Evolutionary conservation across 2,113 vertebrate genomes (phyloP), one percentile per base, ranked within the genome.

Genomic region (Phoxinus phoxinus): DNA sequence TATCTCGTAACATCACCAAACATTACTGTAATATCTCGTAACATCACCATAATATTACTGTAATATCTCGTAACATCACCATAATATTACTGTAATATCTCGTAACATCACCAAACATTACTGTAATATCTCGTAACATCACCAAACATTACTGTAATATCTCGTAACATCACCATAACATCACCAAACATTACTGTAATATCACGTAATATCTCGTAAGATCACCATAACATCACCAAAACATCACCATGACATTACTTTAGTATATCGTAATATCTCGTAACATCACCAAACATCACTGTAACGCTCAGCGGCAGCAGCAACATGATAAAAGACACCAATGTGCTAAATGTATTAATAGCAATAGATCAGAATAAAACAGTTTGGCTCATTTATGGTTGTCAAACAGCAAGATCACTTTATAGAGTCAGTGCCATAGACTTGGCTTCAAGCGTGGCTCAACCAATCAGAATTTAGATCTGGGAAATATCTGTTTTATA

Each of bases 161-260:
- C 6, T 41, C 37, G 37, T 7, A 37, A 37, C 37, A 37, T 37
- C 7, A 37, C 35, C 0, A 37, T 37, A 8, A 7, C 37, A 1
- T 8, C 1, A 37, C 7, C 37, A 41, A 41, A 11, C 2, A 1
- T 46, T 13, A 46, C 12, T 46, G 10, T 44, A 46, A 1, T 11
- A 11, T 46, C 44, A 1, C 11, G n/a, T n/a, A n/a, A n/a, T n/a
- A n/a, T n/a, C n/a, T n/a, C 0, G 3, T 46, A 13, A 46, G 3
- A 48, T 48, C 0, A 2, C 3, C 0, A 0, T 0, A 48, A 15
- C 12, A 15, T 48, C 46, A 1, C 46, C 6, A 19, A 2, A 23
- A 0, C 21, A n/a, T 58, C 7, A 6, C n/a, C n/a, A n/a, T n/a
- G n/a, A n/a, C n/a, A n/a, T n/a, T n/a, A n/a, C n/a, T n/a, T n/a